A percentile compares a stretch with the other conserved stretches of the same genome.
phyloP scores from a whole-genome alignment of 2,888 invertebrate species.

The Elgonia sp. region DNA sequence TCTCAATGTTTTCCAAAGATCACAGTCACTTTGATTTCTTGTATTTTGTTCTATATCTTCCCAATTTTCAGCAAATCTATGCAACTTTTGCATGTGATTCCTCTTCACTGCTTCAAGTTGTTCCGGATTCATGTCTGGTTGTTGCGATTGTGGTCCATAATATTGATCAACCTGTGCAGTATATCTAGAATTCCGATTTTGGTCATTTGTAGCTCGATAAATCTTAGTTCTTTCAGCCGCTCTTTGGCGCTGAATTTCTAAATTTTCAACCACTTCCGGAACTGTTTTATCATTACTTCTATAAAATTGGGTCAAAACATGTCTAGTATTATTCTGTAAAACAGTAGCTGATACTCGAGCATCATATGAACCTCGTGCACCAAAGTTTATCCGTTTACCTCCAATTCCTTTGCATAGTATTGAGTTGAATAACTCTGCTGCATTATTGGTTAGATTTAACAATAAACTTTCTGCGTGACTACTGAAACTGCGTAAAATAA shows the following conservation, averaged over 20 bases:
- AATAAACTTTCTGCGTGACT: too few species aligned
- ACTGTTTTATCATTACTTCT: too few species aligned
- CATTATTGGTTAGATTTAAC: too few species aligned
- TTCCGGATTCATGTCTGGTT: conserved; percentile 13
- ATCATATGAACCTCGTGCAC: too few species aligned
- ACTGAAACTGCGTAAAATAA: too few species aligned
- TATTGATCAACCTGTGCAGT: neutral
- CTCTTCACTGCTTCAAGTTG: conserved; percentile 12
- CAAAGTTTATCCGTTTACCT: too few species aligned
- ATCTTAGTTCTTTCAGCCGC: neutral
- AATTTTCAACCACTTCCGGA: neutral
- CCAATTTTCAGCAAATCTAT: conserved; percentile 47
- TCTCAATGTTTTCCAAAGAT: conserved; percentile 55
- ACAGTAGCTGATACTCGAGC: too few species aligned
- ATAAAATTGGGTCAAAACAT: too few species aligned
- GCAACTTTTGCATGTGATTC: conserved; percentile 42
- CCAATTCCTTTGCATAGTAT: neutral
- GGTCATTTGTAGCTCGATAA: too few species aligned
- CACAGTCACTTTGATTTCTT: conserved; percentile 36
- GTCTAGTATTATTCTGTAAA: too few species aligned
- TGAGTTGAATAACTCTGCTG: too few species aligned
- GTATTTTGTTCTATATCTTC: conserved; percentile 47
- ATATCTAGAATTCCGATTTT: too few species aligned
- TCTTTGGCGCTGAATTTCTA: neutral
- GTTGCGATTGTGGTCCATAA: neutral